phyloP scores from a whole-genome alignment of 2,113 vertebrate genomes.

The Kryptolebias marmoratus region DNA sequence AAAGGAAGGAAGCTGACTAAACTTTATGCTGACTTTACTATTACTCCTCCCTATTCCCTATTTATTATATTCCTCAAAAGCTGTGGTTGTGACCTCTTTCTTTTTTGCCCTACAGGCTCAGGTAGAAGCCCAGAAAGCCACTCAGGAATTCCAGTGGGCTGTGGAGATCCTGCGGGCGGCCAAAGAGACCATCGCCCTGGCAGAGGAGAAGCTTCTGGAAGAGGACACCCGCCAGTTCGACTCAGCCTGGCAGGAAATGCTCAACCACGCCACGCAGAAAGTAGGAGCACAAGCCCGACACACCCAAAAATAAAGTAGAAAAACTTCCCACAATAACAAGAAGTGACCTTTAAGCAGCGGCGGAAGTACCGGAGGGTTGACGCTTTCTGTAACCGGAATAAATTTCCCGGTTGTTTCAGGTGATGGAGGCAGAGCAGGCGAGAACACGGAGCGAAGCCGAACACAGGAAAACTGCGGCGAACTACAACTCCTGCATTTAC shows the following conservation, averaged over 20 bases:
- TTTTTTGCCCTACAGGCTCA: conserved; percentile 83
- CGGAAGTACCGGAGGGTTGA: not conserved
- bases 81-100: not conserved
- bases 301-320: not conserved
- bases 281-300: conserved; percentile 66
- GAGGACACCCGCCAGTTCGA: conserved; percentile 96
- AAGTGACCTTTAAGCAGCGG: too few species aligned
- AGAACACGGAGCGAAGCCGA: conserved; percentile 89
- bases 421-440: conserved; percentile 95
- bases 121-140: conserved; percentile 92
- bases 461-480: conserved; percentile 91
- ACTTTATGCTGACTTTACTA: too few species aligned
- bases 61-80: not conserved
- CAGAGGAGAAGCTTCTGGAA: conserved; percentile 92
- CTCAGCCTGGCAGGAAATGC: conserved; percentile 99
- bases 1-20: too few species aligned
- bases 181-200: conserved; percentile 94
- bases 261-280: conserved; percentile 96
- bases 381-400: not conserved
- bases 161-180: conserved; percentile 93
- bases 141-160: conserved; percentile 96
- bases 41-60: not conserved
- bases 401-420: conserved; percentile 74
- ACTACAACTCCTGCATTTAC: conserved; percentile 89
- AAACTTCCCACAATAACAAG: not conserved